phyloP scores from a whole-genome alignment of 1,140 invertebrate species.

The Lepidurus couesii region DNA sequence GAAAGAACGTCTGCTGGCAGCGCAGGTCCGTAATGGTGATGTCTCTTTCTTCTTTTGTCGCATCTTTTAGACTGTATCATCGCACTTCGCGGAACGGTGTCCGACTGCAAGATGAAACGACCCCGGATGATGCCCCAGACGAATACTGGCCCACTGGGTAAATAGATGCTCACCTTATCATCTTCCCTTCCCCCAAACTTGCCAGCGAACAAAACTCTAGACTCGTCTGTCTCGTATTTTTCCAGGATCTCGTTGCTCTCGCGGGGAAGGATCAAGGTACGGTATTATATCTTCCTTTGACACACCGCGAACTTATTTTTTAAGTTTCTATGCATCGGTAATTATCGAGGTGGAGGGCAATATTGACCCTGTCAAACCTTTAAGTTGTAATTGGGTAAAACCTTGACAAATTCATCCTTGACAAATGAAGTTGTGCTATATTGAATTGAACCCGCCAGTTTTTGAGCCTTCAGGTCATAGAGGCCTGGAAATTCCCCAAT shows the following conservation, averaged over 20 bases:
- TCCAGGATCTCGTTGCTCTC: slow-evolving; percentile 3
- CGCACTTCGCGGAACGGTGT: background rate
- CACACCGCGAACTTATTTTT: no score
- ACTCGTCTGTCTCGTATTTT: background rate
- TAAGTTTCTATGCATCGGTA: no score
- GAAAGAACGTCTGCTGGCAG: background rate
- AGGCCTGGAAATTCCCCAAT: no score
- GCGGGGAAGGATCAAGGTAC: slow-evolving; percentile 3
- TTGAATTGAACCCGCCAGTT: no score
- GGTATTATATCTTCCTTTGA: background rate
- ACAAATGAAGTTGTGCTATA: no score
- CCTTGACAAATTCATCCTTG: no score
- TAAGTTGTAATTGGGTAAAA: no score
- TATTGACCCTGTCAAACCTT: no score
- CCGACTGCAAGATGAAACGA: background rate
- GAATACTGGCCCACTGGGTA: background rate
- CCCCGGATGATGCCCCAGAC: background rate
- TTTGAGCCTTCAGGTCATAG: no score
- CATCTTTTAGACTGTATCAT: background rate
- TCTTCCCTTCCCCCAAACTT: background rate
- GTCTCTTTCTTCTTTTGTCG: background rate
- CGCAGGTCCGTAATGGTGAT: background rate
- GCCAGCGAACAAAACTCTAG: background rate
- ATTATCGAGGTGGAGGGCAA: no score
- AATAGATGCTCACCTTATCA: background rate